phyloP scores from a whole-genome alignment of 2,797 vertebrate species.

The Darevskia nairensis region DNA sequence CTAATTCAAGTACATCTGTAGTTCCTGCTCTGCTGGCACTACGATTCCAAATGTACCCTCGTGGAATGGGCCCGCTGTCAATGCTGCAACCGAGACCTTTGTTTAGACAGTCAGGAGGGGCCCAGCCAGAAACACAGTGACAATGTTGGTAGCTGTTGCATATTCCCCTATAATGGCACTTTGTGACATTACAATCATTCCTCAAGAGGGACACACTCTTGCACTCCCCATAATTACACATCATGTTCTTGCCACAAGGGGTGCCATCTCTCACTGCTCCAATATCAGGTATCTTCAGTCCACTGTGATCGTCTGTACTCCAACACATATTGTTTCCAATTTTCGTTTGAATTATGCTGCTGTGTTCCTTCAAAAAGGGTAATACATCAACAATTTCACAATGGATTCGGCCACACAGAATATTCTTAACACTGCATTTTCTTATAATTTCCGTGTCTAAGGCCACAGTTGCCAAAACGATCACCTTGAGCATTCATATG shows the following conservation, averaged over 20 bases:
- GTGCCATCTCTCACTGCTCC: slow-evolving; percentile 65
- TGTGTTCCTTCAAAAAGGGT: slow-evolving; percentile 38
- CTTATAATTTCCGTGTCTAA: slow-evolving; percentile 61
- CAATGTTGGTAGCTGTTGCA: slow-evolving; percentile 88
- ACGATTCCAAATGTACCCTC: neutral
- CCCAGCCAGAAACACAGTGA: slow-evolving; percentile 83
- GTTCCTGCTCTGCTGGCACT: neutral
- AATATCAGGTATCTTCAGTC: neutral
- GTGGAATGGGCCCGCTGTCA: slow-evolving; percentile 83
- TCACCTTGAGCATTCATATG: slow-evolving; percentile 49
- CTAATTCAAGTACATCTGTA: neutral
- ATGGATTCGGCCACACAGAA: slow-evolving; percentile 62
- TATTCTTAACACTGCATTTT: slow-evolving; percentile 51
- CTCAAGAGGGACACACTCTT: slow-evolving; percentile 47
- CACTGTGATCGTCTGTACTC: slow-evolving; percentile 28
- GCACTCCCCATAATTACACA: slow-evolving; percentile 59
- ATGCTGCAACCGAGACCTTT: slow-evolving; percentile 84
- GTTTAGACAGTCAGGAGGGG: slow-evolving; percentile 77
- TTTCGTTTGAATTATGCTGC: slow-evolving; percentile 18
- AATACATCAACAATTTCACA: slow-evolving; percentile 57
- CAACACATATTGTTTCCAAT: slow-evolving; percentile 50
- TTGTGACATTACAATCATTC: slow-evolving; percentile 56
- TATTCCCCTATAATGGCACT: slow-evolving; percentile 65
- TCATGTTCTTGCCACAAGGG: slow-evolving; percentile 51
- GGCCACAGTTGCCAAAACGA: slow-evolving; percentile 69